phyloP scores from a whole-genome alignment of 2,113 vertebrate species.

The Fulica atra region DNA sequence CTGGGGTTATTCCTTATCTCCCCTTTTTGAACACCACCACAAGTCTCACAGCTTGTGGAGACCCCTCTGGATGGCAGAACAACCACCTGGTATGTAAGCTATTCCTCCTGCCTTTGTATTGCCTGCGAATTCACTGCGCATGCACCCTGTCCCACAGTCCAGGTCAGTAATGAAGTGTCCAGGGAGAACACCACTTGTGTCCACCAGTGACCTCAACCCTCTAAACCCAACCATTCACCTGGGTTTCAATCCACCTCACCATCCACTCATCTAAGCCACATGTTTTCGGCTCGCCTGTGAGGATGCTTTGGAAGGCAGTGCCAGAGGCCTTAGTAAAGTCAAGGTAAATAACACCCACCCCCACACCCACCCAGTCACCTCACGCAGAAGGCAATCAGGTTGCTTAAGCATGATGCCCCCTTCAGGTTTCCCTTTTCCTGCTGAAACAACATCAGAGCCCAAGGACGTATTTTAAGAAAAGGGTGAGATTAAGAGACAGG shows the following conservation, averaged over 20 bases:
- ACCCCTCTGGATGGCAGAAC: background rate
- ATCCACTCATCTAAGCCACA: background rate
- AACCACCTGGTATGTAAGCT: background rate
- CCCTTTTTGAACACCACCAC: background rate
- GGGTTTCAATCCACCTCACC: background rate
- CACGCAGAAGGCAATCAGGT: fast-evolving
- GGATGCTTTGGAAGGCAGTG: background rate
- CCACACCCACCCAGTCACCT: fast-evolving
- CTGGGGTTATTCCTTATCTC: background rate
- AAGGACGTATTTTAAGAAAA: background rate
- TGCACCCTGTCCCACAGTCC: fast-evolving
- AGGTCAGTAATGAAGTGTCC: background rate
- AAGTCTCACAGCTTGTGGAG: background rate
- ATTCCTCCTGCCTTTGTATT: background rate
- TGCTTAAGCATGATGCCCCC: background rate
- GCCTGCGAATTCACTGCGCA: background rate
- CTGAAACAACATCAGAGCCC: background rate
- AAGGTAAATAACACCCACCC: background rate
- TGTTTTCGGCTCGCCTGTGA: background rate
- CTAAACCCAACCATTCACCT: background rate
- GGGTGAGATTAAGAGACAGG: background rate
- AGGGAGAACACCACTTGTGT: background rate
- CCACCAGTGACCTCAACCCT: background rate
- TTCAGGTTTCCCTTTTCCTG: background rate
- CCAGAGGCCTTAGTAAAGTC: background rate